These are phyloP conservation scores for Dissostichus mawsoni DNA, from an alignment of 2,113 vertebrate species.

Conservation along the genomic window DNA sequence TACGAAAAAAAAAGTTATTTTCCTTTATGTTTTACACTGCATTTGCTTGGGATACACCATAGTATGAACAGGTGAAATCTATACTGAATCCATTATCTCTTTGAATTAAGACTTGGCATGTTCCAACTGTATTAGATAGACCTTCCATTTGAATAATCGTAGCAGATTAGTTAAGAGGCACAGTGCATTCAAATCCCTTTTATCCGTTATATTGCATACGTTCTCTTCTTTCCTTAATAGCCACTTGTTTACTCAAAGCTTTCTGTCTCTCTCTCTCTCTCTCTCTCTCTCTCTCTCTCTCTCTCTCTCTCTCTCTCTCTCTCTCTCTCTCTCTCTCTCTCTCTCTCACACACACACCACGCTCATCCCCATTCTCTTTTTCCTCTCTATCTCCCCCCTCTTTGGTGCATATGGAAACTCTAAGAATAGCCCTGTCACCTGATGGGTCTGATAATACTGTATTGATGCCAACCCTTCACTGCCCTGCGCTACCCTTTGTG, in stretches of 20 bases:
- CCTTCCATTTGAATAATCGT: too few species aligned
- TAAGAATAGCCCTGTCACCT: conserved; percentile 82
- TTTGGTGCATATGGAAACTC: conserved; percentile 73
- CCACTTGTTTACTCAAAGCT: too few species aligned
- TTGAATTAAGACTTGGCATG: neutral
- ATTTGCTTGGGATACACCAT: neutral
- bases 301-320: neutral
- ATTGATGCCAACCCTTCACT: conserved; percentile 66
- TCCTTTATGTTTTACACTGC: neutral
- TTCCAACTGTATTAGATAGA: neutral
- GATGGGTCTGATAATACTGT: conserved; percentile 76
- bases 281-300: too few species aligned
- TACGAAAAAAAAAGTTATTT: neutral
- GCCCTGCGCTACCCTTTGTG: conserved; percentile 40
- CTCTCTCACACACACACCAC: neutral
- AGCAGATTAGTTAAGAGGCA: too few species aligned
- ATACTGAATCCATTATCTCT: neutral
- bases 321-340: neutral
- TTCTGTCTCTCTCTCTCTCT: too few species aligned
- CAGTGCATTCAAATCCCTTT: conserved; percentile 1
- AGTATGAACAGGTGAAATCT: neutral
- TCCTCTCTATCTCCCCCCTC: conserved; percentile 13
- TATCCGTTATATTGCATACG: neutral
- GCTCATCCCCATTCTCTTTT: conserved; percentile 5
- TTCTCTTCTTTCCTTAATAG: too few species aligned